These are phyloP conservation scores for Drosophila parthenogenetica DNA, from an alignment of 2,888 invertebrate genomes.

Conservation along the genomic window DNA sequence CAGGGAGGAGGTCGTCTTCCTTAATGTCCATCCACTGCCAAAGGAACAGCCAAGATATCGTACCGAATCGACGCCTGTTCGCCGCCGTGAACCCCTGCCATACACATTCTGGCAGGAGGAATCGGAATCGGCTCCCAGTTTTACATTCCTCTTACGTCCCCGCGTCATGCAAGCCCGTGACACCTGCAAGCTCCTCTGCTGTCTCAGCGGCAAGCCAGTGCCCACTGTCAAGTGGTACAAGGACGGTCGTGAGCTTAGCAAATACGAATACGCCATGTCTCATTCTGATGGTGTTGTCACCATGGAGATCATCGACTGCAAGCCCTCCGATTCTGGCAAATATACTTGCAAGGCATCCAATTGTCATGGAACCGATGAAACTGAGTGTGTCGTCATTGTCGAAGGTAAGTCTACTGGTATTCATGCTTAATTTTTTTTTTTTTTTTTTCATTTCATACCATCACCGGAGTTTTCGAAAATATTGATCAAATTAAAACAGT, in stretches of 20 bases:
- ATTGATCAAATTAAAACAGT: too few relatives aligned
- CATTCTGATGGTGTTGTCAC: conserved; percentile 98
- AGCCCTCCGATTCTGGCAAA: conserved; percentile 97
- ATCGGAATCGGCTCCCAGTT: conserved; percentile 96
- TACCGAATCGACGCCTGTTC: conserved; percentile 89
- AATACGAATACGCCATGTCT: conserved; percentile 95
- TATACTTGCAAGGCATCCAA: conserved; percentile 98
- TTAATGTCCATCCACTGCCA: conserved; percentile 94
- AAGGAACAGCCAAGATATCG: conserved; percentile 85
- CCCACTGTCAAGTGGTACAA: conserved; percentile 97
- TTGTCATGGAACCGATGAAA: conserved; percentile 97
- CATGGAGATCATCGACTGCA: conserved; percentile 97
- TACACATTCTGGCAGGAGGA: conserved; percentile 97
- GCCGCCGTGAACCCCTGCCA: conserved; percentile 92
- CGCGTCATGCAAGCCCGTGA: conserved; percentile 98
- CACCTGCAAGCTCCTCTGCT: conserved; percentile 98
- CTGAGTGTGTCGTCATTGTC: conserved; percentile 97
- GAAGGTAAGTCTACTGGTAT: conserved; percentile 89
- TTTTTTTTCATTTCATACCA: neutral
- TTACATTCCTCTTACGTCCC: conserved; percentile 99
- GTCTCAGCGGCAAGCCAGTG: conserved; percentile 96
- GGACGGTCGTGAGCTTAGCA: conserved; percentile 95
- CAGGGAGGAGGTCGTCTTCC: conserved; percentile 97
- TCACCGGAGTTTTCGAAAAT: neutral
- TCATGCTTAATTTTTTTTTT: too few relatives aligned